Conservation (phyloP, 2,797 vertebrate species). For the Heterohyrax brucei region DNA sequence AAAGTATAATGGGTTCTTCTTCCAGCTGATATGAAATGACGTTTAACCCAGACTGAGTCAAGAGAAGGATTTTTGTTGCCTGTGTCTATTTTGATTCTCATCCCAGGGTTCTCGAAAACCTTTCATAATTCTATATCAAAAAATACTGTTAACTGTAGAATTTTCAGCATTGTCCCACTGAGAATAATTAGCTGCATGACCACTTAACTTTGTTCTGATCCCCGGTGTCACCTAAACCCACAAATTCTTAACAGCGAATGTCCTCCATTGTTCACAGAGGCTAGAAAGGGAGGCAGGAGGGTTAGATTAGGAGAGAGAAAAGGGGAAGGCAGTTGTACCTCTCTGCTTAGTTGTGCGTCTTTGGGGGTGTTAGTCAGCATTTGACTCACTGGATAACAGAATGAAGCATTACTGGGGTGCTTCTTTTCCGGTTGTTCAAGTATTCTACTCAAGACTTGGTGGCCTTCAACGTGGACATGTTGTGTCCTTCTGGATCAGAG, state of each 20-base stretch:
- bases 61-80: conserved; percentile 31
- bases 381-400: neutral
- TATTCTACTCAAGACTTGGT: neutral
- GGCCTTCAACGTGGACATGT: conserved; percentile 31
- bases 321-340: neutral
- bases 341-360: neutral
- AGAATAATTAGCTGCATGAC: neutral
- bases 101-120: conserved; percentile 26
- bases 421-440: neutral
- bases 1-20: conserved; percentile 63
- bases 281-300: neutral
- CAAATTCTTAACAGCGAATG: neutral
- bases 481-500: neutral
- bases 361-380: conserved; percentile 6
- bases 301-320: neutral
- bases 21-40: conserved; percentile 47
- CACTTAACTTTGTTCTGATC: neutral
- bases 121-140: conserved; percentile 24
- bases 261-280: neutral
- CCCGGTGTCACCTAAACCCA: neutral
- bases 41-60: conserved; percentile 31
- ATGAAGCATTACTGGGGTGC: neutral
- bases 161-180: neutral
- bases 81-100: neutral
- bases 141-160: conserved; percentile 40